phyloP scores from a whole-genome alignment of 2,113 vertebrate genomes.

The Nothobranchius furzeri region DNA sequence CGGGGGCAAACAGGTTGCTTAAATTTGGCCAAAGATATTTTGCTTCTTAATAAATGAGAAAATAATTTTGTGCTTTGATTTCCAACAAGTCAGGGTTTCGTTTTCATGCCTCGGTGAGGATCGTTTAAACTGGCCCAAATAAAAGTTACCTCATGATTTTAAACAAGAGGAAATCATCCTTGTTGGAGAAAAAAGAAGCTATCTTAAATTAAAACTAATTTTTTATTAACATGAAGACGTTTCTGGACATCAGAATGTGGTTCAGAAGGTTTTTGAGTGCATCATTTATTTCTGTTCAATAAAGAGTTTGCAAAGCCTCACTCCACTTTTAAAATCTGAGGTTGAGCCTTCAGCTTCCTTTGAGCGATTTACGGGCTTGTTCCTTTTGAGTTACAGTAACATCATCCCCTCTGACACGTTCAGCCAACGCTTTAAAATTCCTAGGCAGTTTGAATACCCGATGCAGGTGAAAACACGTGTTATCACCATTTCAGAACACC shows the following conservation, averaged over 20 bases:
- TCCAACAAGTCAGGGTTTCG: not conserved
- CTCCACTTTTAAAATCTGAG: constrained; percentile 34
- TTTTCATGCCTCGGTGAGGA: not conserved
- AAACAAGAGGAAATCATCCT: constrained; percentile 8
- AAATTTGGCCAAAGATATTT: not conserved
- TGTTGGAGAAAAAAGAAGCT: not conserved
- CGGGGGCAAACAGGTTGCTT: not conserved
- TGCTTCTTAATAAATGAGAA: not conserved
- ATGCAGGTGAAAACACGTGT: not conserved
- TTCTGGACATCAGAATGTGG: not conserved
- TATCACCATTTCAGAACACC: not conserved
- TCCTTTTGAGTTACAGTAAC: constrained; percentile 32
- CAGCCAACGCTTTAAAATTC: constrained; percentile 16
- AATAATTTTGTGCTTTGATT: not conserved
- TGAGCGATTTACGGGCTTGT: constrained; percentile 24
- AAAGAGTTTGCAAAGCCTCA: constrained; percentile 21
- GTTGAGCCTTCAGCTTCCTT: constrained; percentile 38
- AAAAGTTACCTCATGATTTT: not conserved
- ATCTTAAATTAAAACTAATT: not conserved
- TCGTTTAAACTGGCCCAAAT: not conserved
- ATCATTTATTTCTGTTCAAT: constrained; percentile 9
- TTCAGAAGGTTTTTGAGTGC: constrained; percentile 12
- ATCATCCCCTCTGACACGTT: constrained; percentile 8
- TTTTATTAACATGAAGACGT: not conserved
- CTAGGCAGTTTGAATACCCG: constrained; percentile 10